phyloP scores from a whole-genome alignment of 2,888 invertebrate species.

The Eledone cirrhosa region DNA sequence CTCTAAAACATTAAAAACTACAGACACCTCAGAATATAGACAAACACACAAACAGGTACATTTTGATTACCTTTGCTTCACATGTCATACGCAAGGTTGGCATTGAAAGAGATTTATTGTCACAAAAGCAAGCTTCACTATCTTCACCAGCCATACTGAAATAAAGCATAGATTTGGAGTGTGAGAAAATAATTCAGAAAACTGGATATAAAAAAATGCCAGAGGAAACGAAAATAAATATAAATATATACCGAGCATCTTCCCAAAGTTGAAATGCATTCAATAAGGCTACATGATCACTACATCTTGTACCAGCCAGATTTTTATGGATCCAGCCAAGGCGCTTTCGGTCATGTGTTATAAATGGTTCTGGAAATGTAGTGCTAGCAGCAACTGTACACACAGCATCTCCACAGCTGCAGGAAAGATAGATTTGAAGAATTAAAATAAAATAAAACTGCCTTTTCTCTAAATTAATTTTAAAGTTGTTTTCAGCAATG shows the following conservation, averaged over 20 bases:
- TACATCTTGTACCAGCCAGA: conserved; percentile 85
- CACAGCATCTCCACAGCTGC: conserved; percentile 85
- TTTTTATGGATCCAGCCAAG: conserved; percentile 85
- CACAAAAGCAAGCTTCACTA: conserved; percentile 86
- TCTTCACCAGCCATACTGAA: conserved; percentile 68
- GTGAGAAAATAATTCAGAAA: too few species aligned
- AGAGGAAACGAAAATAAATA: too few species aligned
- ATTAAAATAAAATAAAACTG: background rate
- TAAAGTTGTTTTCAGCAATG: background rate
- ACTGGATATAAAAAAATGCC: too few species aligned
- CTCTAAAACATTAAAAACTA: too few species aligned
- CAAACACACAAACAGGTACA: too few species aligned
- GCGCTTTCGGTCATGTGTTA: conserved; percentile 73
- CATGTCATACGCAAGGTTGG: conserved; percentile 89
- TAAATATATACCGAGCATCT: conserved; percentile 64
- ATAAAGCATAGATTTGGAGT: background rate
- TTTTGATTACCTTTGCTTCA: conserved; percentile 74
- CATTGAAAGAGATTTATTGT: conserved; percentile 87
- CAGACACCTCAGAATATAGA: too few species aligned
- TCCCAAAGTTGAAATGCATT: conserved; percentile 84
- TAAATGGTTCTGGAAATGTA: conserved; percentile 94
- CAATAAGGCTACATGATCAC: conserved; percentile 95
- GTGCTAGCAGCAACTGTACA: conserved; percentile 95
- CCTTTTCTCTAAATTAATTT: background rate
- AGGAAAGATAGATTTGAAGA: conserved; percentile 18